These are phyloP conservation scores for Dicaeum eximium DNA, from an alignment of 2,113 vertebrate species.

Conservation along the genomic window DNA sequence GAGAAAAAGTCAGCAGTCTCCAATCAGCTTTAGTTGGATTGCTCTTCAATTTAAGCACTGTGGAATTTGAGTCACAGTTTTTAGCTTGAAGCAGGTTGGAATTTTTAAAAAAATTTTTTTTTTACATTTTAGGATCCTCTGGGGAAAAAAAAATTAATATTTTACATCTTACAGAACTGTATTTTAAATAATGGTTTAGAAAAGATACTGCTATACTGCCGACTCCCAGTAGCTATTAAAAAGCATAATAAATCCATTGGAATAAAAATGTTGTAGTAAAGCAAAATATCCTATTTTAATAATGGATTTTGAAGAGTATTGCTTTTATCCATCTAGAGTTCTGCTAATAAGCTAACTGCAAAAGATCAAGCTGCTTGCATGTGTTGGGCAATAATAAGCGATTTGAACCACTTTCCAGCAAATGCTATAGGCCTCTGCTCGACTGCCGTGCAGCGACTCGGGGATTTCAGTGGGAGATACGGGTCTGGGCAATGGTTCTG, in stretches of 20 bases:
- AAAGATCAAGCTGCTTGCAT: slow-evolving; percentile 26
- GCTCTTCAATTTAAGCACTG: background rate
- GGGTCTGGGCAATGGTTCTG: slow-evolving; percentile 25
- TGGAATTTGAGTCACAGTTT: slow-evolving; percentile 11
- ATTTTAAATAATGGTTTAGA: slow-evolving; percentile 56
- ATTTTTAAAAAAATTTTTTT: too few relatives aligned
- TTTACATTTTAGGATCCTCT: background rate
- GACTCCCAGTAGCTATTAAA: slow-evolving; percentile 27
- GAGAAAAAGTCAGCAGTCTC: slow-evolving; percentile 6
- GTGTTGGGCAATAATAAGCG: slow-evolving; percentile 39
- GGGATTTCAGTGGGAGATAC: slow-evolving; percentile 51
- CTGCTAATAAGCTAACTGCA: slow-evolving; percentile 31
- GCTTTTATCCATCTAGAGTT: slow-evolving; percentile 36
- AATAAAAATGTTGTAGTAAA: slow-evolving; percentile 10
- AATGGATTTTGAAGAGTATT: slow-evolving; percentile 24
- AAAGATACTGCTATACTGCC: slow-evolving; percentile 6
- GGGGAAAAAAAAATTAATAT: background rate
- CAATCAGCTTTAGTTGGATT: background rate
- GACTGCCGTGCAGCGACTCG: slow-evolving; percentile 6
- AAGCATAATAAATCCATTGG: slow-evolving; percentile 27
- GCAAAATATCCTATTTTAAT: slow-evolving; percentile 37
- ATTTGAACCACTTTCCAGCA: slow-evolving; percentile 31
- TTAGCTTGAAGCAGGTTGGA: slow-evolving; percentile 14
- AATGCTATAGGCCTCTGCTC: background rate
- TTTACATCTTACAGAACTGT: slow-evolving; percentile 24